Evolutionary conservation across 1,140 invertebrate genomes (phyloP), one percentile per base, ranked within the genome.

Genomic region (Cyphomyrmex costatus): DNA sequence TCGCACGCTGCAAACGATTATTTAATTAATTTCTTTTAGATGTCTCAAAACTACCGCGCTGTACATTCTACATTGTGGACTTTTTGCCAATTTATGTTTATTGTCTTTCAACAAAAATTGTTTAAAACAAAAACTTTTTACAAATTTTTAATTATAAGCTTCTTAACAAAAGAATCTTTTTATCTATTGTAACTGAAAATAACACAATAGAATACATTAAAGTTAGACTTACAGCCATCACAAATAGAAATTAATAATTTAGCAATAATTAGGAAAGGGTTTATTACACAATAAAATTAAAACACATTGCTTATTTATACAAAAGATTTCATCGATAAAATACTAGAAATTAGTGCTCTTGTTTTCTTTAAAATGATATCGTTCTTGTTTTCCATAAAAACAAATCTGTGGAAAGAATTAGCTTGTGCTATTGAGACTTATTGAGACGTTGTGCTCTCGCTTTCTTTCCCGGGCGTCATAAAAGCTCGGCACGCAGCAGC

Each of bases 21-120:
- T 74, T 83, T 60, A 83, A 83, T 83, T 83, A 60, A 61, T 83
- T 73, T 83, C 53, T 82, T 74, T 46, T 19, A 16, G 2, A 33
- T 5, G 68, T 74, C n/a, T 49, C 36, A 46, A 74, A 83, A 74
- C 27, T 19, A 73, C 24, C 3, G 53, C 36, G 42, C 4, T 46
- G 36, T 42, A 56, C 16, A 42, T 16, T 56, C 24, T 30, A 16
- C 36, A 60, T 30, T 60, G 16, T 3, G 4, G 8, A 60, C 24
- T 74, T 74, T 42, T 74, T 73, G 56, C 19, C 36, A 74, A 74
- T 74, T 60, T 21, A 1, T 14, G 53, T 60, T 60, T 2, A 46
- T 73, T 4, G 53, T 46, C 24, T 24, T 7, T 3, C 5, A 8
- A 21, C 19, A 24, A 79, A 68, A 36, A 33, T 60, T 61, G 24